phyloP scores from a whole-genome alignment of 2,113 vertebrate species.

The Ovibos moschatus region DNA sequence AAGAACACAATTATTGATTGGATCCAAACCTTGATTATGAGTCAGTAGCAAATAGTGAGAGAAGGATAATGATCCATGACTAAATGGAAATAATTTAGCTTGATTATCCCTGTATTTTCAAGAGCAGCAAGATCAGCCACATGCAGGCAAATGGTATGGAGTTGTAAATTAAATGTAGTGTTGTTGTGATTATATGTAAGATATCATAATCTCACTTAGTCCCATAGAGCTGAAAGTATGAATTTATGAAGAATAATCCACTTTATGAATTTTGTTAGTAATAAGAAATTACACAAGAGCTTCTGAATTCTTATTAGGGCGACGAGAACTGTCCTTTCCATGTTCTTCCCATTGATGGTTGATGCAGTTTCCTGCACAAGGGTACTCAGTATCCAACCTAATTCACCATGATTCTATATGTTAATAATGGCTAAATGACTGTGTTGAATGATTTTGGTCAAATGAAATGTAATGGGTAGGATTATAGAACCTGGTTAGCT shows the following conservation, averaged over 20 bases:
- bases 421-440: neutral
- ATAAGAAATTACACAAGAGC: neutral
- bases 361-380: accelerated
- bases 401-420: neutral
- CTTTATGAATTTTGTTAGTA: neutral
- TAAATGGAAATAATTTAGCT: conserved; percentile 62
- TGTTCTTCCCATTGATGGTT: neutral
- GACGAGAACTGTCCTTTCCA: neutral
- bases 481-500: neutral
- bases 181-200: conserved; percentile 36
- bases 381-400: neutral
- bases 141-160: conserved; percentile 6
- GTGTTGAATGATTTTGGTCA: neutral
- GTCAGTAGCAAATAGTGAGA: conserved; percentile 48
- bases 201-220: conserved; percentile 34
- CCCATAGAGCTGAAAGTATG: neutral
- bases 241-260: conserved; percentile 28
- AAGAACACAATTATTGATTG: conserved; percentile 55
- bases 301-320: neutral
- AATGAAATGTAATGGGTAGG: neutral
- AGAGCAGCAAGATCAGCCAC: conserved; percentile 38
- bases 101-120: conserved; percentile 59
- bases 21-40: conserved; percentile 47
- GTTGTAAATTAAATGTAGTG: conserved; percentile 40
- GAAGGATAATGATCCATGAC: conserved; percentile 52